Percentiles rank a stretch among this genome's conserved stretches.
phyloP scores from a whole-genome alignment of 2,797 vertebrate genomes.

The Notamacropus eugenii region DNA sequence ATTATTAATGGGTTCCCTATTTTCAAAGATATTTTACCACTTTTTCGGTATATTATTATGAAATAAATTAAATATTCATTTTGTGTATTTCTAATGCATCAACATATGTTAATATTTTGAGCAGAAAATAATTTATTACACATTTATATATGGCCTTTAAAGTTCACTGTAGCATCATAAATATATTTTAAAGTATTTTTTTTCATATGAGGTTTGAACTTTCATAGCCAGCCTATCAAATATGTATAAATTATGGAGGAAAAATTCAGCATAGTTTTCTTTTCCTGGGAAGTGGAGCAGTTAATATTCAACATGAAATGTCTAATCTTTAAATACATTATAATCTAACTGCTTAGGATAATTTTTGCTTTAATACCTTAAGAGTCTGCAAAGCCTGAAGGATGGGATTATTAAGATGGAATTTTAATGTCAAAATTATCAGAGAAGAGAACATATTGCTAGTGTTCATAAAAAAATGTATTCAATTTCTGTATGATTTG shows the following conservation, averaged over 20 bases:
- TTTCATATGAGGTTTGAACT: slow-evolving; percentile 76
- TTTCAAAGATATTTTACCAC: slow-evolving; percentile 17
- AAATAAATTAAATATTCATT: slow-evolving; percentile 62
- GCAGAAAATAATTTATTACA: slow-evolving; percentile 70
- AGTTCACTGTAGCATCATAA: slow-evolving; percentile 41
- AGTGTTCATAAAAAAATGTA: slow-evolving; percentile 88
- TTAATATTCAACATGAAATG: slow-evolving; percentile 96
- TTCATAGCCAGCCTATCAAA: slow-evolving; percentile 80
- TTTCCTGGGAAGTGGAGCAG: slow-evolving; percentile 94
- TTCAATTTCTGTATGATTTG: slow-evolving; percentile 89
- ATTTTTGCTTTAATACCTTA: slow-evolving; percentile 99
- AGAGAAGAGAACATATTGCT: slow-evolving; percentile 94
- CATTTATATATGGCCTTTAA: slow-evolving; percentile 57
- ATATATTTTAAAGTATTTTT: slow-evolving; percentile 73
- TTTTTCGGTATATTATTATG: slow-evolving; percentile 31
- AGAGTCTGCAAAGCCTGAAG: slow-evolving; percentile 99
- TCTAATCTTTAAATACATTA: slow-evolving; percentile 98
- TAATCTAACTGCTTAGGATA: slow-evolving; percentile 98
- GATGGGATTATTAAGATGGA: slow-evolving; percentile 99
- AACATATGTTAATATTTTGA: slow-evolving; percentile 69
- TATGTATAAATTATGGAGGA: slow-evolving; percentile 82
- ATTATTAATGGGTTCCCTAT: background rate
- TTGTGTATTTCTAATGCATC: slow-evolving; percentile 63
- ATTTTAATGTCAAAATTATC: slow-evolving; percentile 99
- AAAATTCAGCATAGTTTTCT: slow-evolving; percentile 83